A percentile compares a stretch with the other conserved stretches of the same genome.
Conservation (phyloP, 2,113 vertebrate genomes). For the Mobula hypostoma region DNA sequence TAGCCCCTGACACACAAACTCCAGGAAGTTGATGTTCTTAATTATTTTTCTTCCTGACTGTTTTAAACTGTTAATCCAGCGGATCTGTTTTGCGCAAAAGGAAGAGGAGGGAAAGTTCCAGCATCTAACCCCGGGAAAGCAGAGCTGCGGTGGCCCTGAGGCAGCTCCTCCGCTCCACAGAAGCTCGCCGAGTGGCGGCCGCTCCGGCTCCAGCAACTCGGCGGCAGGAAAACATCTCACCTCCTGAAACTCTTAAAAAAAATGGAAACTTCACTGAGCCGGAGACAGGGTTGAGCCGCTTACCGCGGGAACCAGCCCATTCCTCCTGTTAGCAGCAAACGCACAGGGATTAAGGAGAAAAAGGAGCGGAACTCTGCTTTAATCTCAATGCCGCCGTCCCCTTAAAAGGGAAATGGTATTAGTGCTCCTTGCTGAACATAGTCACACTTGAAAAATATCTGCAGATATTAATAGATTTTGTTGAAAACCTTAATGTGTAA, state of each 20-base stretch:
- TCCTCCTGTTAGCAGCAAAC: not conserved
- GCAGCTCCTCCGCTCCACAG: not conserved
- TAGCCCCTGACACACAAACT: not conserved
- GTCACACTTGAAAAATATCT: not conserved
- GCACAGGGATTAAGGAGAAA: not conserved
- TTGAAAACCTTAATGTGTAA: not conserved
- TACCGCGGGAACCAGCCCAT: not conserved
- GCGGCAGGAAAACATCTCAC: not conserved
- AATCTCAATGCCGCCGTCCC: not conserved
- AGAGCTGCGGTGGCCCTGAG: not conserved
- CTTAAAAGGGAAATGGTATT: constrained; percentile 26
- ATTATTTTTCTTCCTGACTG: not conserved
- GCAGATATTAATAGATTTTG: not conserved
- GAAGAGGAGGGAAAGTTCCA: not conserved
- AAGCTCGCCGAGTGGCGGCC: not conserved
- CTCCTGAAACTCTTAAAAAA: not conserved
- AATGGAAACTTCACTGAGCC: not conserved
- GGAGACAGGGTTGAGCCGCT: not conserved
- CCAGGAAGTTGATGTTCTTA: not conserved
- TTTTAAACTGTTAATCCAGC: not conserved
- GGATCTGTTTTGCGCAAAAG: not conserved
- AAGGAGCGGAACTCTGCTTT: not conserved
- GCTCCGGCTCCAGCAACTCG: not conserved
- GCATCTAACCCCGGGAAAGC: not conserved
- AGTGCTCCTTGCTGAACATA: not conserved